Percentiles rank a stretch among this genome's conserved stretches.
phyloP scores from a whole-genome alignment of 2,888 invertebrate genomes.

The Cecidostiba fungosa region DNA sequence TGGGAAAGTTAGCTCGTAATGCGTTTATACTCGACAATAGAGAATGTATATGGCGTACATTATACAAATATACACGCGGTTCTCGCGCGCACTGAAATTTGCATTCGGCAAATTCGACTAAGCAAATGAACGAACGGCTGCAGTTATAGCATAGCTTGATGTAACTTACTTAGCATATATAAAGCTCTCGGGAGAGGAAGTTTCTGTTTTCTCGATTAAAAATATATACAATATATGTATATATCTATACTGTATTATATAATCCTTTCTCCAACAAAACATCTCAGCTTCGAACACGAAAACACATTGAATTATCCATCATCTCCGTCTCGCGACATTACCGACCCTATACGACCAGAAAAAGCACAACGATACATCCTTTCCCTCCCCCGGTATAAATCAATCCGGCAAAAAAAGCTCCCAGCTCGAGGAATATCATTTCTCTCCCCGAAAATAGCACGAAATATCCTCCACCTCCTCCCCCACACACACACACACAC shows the following conservation, averaged over 20 bases:
- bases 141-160: background rate
- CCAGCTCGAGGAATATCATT: background rate
- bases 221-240: too few species aligned
- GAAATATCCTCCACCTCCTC: background rate
- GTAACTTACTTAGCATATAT: too few species aligned
- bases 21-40: background rate
- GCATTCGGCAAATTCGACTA: background rate
- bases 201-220: too few species aligned
- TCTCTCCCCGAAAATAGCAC: background rate
- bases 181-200: too few species aligned
- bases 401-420: background rate
- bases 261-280: too few species aligned
- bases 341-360: background rate
- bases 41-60: background rate
- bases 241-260: too few species aligned
- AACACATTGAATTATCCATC: slow-evolving; percentile 13
- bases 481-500: background rate
- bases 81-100: background rate
- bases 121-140: background rate
- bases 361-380: background rate
- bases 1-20: background rate
- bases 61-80: background rate
- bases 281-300: background rate
- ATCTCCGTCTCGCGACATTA: background rate
- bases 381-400: background rate